A percentile compares a stretch with the other conserved stretches of the same genome.
These are phyloP conservation scores for Corynorhinus townsendii DNA, from an alignment of 2,113 vertebrate species.

Conservation along the genomic window DNA sequence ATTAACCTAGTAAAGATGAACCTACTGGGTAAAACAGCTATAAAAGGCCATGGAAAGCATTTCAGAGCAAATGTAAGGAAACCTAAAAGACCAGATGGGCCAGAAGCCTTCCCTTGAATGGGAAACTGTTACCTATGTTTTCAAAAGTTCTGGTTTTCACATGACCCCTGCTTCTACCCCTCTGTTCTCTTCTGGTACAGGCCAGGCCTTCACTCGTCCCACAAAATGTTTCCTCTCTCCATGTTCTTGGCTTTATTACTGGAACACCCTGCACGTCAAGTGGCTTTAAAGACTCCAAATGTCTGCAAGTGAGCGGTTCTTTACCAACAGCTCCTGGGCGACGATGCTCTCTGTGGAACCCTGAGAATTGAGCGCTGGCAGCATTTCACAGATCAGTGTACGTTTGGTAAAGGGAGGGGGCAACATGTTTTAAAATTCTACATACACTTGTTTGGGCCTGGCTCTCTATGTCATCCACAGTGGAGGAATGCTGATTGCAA, in stretches of 20 bases:
- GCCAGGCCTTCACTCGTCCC: background rate
- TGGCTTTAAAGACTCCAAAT: conserved; percentile 29
- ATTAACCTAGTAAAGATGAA: background rate
- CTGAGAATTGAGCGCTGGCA: background rate
- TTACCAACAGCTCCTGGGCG: background rate
- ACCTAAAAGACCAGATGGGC: background rate
- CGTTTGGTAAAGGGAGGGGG: conserved; percentile 59
- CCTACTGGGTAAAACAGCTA: background rate
- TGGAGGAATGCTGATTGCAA: conserved; percentile 94
- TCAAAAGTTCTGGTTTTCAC: background rate
- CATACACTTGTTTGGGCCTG: conserved; percentile 96
- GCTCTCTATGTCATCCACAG: conserved; percentile 95
- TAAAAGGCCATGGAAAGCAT: background rate
- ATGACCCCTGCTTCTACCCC: background rate
- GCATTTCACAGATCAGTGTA: conserved; percentile 37
- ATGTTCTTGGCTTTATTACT: conserved; percentile 67
- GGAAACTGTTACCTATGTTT: background rate
- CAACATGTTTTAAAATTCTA: conserved; percentile 81
- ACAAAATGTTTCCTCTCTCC: conserved; percentile 68
- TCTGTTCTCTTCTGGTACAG: background rate
- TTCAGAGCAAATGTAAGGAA: conserved; percentile 10
- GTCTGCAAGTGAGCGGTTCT: conserved; percentile 19
- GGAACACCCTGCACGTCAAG: conserved; percentile 29
- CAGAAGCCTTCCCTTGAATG: background rate
- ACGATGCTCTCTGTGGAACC: background rate